phyloP scores from a whole-genome alignment of 1,140 invertebrate genomes.

The Trichonephila inaurata region DNA sequence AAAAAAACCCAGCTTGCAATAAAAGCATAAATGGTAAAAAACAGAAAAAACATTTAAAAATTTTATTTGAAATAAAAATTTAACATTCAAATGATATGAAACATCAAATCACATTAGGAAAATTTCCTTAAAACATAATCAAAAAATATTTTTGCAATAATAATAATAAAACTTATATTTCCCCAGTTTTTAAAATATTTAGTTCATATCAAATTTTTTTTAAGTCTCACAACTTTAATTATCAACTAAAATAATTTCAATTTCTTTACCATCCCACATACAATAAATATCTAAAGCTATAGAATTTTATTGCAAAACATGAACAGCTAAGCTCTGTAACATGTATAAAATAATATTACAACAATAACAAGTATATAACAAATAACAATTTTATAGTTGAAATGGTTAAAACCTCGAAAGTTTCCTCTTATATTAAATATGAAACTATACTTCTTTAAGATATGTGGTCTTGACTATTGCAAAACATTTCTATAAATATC shows the following conservation, averaged over 20 bases:
- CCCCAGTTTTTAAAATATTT: neutral
- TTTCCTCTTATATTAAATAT: too few relatives aligned
- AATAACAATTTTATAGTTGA: neutral
- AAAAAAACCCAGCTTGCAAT: too few relatives aligned
- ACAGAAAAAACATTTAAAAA: neutral
- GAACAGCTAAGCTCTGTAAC: constrained; percentile 7
- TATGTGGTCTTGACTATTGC: too few relatives aligned
- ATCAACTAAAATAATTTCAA: neutral
- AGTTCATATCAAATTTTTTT: neutral
- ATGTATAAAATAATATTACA: constrained; percentile 10
- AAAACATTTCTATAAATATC: too few relatives aligned
- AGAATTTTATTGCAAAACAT: neutral
- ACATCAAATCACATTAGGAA: neutral
- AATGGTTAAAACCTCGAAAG: neutral
- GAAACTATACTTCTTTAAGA: too few relatives aligned
- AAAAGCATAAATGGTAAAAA: neutral
- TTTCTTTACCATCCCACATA: neutral
- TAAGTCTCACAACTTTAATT: neutral
- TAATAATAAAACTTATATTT: neutral
- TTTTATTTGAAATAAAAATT: constrained; percentile 15
- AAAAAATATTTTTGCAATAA: neutral
- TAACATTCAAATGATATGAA: constrained; percentile 31
- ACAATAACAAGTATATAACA: neutral
- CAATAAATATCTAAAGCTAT: neutral
- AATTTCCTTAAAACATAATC: neutral